phyloP scores from a whole-genome alignment of 1,140 invertebrate genomes.

The Mercenaria mercenaria region DNA sequence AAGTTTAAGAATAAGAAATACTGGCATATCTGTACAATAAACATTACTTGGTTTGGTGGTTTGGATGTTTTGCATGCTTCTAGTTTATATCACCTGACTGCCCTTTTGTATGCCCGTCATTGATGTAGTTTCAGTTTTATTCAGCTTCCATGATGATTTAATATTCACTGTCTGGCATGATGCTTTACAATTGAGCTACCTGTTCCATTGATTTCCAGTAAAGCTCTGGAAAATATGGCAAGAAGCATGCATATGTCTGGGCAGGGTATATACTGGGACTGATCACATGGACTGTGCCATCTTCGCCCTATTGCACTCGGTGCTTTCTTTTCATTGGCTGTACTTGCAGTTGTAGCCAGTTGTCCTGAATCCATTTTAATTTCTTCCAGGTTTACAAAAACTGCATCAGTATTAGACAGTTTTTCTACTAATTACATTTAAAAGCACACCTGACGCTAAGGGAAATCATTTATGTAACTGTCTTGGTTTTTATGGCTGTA shows the following conservation, averaged over 20 bases:
- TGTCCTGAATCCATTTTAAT: background rate
- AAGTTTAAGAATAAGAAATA: too few relatives aligned
- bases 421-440: background rate
- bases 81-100: too few relatives aligned
- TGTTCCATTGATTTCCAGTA: conserved; percentile 50
- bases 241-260: conserved; percentile 22
- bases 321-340: too few relatives aligned
- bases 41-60: too few relatives aligned
- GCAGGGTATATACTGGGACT: background rate
- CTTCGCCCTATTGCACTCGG: too few relatives aligned
- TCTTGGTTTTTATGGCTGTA: background rate
- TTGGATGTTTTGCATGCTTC: too few relatives aligned
- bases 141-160: background rate
- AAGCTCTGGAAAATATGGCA: background rate
- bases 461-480: background rate
- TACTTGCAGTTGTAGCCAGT: too few relatives aligned
- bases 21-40: too few relatives aligned
- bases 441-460: background rate
- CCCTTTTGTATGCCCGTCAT: too few relatives aligned
- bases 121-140: background rate
- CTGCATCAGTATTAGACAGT: background rate
- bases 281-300: too few relatives aligned
- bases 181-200: conserved; percentile 20
- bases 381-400: background rate
- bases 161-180: background rate